These are phyloP conservation scores for Graphium colonna DNA, from an alignment of 2,888 invertebrate genomes.

Conservation along the genomic window DNA sequence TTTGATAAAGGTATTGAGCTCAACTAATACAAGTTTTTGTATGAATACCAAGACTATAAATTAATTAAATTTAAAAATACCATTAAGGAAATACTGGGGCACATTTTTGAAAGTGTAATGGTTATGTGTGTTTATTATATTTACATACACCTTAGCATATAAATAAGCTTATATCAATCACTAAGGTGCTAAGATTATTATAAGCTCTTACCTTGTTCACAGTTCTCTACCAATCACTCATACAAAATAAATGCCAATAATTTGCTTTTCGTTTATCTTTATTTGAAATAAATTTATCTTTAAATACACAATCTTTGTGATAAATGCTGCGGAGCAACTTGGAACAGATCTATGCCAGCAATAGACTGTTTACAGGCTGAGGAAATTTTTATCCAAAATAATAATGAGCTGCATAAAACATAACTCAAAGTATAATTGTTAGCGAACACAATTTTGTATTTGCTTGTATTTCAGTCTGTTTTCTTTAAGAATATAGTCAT, in stretches of 20 bases:
- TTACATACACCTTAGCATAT: neutral
- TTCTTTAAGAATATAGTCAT: too few relatives aligned
- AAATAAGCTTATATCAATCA: neutral
- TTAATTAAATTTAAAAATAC: neutral
- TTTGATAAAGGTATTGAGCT: constrained; percentile 6
- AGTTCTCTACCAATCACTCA: neutral
- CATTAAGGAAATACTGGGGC: neutral
- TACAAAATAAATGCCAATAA: neutral
- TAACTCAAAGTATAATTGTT: too few relatives aligned
- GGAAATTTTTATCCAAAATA: neutral
- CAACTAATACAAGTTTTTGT: neutral
- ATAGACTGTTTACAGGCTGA: neutral
- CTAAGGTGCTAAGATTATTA: constrained; percentile 1
- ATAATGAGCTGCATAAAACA: too few relatives aligned
- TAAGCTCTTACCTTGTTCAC: neutral
- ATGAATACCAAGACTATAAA: neutral
- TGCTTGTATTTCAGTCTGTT: too few relatives aligned
- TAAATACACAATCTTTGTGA: too few relatives aligned
- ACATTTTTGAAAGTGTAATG: neutral
- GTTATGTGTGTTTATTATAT: neutral
- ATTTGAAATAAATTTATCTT: too few relatives aligned
- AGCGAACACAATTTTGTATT: too few relatives aligned
- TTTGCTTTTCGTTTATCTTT: too few relatives aligned
- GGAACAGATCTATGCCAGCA: neutral
- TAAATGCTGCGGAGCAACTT: neutral